These are phyloP conservation scores for Blastobasis lacticolella DNA, from an alignment of 2,888 invertebrate species.

Conservation along the genomic window DNA sequence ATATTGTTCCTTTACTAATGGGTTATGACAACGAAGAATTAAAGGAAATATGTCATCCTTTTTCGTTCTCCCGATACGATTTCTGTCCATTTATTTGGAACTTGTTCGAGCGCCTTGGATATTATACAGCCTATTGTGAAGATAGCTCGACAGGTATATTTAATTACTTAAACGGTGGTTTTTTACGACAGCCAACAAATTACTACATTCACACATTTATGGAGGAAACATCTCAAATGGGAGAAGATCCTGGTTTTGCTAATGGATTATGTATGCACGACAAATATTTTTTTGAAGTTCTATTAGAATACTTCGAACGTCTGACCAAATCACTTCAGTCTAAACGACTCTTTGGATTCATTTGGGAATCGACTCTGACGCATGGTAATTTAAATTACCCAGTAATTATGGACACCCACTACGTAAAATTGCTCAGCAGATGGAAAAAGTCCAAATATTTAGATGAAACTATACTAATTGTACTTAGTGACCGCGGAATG, in stretches of 20 bases:
- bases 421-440: constrained; percentile 65
- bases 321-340: no score
- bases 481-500: constrained; percentile 90
- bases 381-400: constrained; percentile 86
- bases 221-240: constrained; percentile 72
- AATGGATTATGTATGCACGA: constrained; percentile 74
- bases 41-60: constrained; percentile 70
- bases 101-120: constrained; percentile 77
- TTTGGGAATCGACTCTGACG: constrained; percentile 84
- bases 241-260: constrained; percentile 10
- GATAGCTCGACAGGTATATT: constrained; percentile 71
- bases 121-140: constrained; percentile 83
- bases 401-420: constrained; percentile 76
- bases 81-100: constrained; percentile 86
- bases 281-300: constrained; percentile 75
- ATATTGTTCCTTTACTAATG: constrained; percentile 85
- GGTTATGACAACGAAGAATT: constrained; percentile 77
- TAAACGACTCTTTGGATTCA: constrained; percentile 77
- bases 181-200: constrained; percentile 81
- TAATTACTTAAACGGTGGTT: constrained; percentile 32
- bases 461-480: constrained; percentile 75
- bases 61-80: constrained; percentile 74
- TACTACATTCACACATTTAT: constrained; percentile 83
- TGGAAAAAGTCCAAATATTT: constrained; percentile 60
- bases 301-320: constrained; percentile 71